Evolutionary conservation across 2,797 vertebrate species (phyloP), one percentile per base, ranked within the genome.

Genomic region (Atherinosoma microstoma): DNA sequence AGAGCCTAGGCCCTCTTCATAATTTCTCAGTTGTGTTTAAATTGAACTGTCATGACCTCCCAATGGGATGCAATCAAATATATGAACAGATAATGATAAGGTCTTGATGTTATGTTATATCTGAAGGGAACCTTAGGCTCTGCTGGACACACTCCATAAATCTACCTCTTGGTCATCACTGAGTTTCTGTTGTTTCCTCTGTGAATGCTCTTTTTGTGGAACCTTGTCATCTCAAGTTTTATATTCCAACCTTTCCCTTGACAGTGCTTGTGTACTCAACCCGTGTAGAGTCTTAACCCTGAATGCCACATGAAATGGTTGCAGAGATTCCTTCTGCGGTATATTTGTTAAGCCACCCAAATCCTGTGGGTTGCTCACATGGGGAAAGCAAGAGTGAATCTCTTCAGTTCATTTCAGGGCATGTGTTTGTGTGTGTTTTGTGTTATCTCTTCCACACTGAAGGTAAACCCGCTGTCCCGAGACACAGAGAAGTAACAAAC

Each of bases 391-490:
- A 18, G 18, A 9, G 7, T 54, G 66, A 83, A 86, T 87, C 83
- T 89, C 84, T 83, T 35, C 87, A 79, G 85, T 58, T 78, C 75
- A 86, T 92, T 92, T 89, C 84, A 84, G 79, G 62, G 78, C 64
- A 15, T 65, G 40, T 74, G 20, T 75, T n/a, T 68, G 11, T 88
- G 54, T 75, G 47, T 65, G 47, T 75, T 69, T 75, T 70, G 42
- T 84, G 7, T 69, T 60, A 47, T 38, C 51, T 54, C 73, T 72
- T 71, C 54, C 42, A 45, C 53, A 51, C 64, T 68, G 49, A 34
- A 70, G 61, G 47, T 79, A 78, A 72, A 79, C 64, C 78, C 35
- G 36, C 42, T 73, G 32, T 73, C 64, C 62, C 22, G 18, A 79
- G 54, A 71, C 34, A 29, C 10, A 53, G n/a, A 72, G 2, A 76